Evolutionary conservation across 92 coral and sea anemone genomes (phyloP).

Genomic region (Muricea muricata): DNA sequence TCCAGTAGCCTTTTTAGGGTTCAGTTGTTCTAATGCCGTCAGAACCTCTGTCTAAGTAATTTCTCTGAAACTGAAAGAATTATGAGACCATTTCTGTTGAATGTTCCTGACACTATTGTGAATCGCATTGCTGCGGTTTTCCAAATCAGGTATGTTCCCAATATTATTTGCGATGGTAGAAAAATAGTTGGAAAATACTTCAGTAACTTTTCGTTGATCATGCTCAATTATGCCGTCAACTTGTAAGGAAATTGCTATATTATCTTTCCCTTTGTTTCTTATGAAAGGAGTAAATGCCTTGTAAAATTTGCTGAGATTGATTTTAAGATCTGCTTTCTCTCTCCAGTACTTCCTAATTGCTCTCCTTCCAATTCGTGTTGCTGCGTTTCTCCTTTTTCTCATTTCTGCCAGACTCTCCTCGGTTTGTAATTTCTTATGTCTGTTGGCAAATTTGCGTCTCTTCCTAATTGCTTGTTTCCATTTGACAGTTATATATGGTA

Average conservation of each 20-base stretch:
- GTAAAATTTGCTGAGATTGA: conserved; percentile 34
- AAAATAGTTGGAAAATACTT: conserved; percentile 42
- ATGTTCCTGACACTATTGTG: no score
- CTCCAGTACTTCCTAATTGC: conserved; percentile 54
- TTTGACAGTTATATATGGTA: no score
- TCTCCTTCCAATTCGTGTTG: conserved; percentile 37
- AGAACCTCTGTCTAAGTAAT: no score
- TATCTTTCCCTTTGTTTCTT: conserved; percentile 10
- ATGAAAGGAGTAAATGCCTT: conserved; percentile 32
- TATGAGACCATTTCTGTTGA: no score
- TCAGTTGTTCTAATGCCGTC: no score
- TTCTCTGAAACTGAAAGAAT: no score
- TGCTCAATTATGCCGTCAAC: conserved; percentile 9
- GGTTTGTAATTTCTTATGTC: conserved; percentile 30
- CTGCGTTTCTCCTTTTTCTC: conserved; percentile 49
- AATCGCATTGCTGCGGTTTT: no score
- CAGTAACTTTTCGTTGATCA: conserved; percentile 38
- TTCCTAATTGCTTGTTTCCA: conserved; percentile 50
- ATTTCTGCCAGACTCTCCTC: conserved; percentile 43
- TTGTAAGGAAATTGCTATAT: background rate
- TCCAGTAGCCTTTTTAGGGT: background rate
- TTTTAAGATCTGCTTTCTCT: conserved; percentile 19
- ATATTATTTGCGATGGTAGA: conserved; percentile 35
- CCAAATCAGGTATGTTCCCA: background rate
- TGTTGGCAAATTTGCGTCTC: conserved; percentile 52